Conservation (phyloP, 2,113 vertebrate genomes). For the Anguilla rostrata region DNA sequence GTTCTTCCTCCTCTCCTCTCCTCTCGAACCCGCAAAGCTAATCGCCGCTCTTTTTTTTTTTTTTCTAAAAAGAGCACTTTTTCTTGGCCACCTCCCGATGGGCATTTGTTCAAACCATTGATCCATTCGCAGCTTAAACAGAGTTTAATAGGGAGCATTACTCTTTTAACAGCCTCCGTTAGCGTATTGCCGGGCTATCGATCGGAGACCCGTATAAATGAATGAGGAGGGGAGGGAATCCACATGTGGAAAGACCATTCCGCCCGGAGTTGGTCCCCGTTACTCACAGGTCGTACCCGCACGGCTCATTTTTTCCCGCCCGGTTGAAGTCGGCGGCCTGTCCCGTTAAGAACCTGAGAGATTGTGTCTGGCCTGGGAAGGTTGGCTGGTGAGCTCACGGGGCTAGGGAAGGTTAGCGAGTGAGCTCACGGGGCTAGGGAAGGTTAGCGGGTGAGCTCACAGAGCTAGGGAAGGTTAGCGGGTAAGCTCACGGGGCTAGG, state of each 20-base stretch:
- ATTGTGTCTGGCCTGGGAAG: neutral
- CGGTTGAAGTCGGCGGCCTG: neutral
- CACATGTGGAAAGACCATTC: neutral
- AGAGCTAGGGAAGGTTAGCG: too few species aligned
- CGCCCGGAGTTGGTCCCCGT: neutral
- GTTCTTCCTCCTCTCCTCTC: neutral
- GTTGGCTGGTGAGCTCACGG: too few species aligned
- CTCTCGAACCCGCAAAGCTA: neutral
- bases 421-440: neutral
- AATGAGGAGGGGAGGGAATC: conserved; percentile 7
- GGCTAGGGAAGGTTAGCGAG: neutral
- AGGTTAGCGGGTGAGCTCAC: too few species aligned
- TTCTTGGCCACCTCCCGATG: neutral
- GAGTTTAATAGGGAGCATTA: conserved; percentile 23
- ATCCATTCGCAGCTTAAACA: conserved; percentile 20
- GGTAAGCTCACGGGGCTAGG: too few species aligned
- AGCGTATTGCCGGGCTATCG: conserved; percentile 8
- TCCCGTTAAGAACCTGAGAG: neutral
- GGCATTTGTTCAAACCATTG: conserved; percentile 13
- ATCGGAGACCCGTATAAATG: conserved; percentile 15
- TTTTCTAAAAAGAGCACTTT: neutral
- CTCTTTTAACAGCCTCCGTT: conserved; percentile 7
- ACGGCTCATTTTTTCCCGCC: neutral
- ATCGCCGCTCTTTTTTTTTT: neutral
- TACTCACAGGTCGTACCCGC: neutral